Conservation (phyloP, 2,113 vertebrate genomes). For the Aramus guarauna region DNA sequence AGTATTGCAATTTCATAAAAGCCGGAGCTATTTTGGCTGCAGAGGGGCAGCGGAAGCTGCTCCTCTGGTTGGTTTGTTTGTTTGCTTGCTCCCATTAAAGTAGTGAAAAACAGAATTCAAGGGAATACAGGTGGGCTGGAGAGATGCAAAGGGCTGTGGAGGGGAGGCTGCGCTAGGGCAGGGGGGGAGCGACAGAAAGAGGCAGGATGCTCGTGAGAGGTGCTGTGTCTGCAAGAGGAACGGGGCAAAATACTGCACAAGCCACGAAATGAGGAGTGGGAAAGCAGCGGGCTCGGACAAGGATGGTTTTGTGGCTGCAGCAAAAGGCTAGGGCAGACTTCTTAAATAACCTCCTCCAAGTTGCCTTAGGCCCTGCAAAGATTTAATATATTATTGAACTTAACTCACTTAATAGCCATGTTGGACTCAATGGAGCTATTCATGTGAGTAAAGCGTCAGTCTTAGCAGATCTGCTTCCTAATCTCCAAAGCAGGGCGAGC, state of each 20-base stretch:
- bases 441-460: not conserved
- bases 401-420: slow-evolving; percentile 19
- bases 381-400: slow-evolving; percentile 32
- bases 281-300: not conserved
- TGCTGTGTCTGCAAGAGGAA: not conserved
- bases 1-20: not conserved
- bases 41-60: not conserved
- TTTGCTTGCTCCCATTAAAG: not conserved
- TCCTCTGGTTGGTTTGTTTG: not conserved
- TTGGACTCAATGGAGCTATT: slow-evolving; percentile 41
- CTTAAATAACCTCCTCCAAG: not conserved
- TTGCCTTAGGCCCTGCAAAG: slow-evolving; percentile 36
- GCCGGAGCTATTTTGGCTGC: not conserved
- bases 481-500: not conserved
- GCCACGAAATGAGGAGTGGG: not conserved
- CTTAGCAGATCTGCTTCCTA: slow-evolving; percentile 30
- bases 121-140: not conserved
- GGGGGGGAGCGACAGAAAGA: not conserved
- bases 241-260: not conserved
- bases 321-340: not conserved
- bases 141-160: not conserved
- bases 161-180: not conserved
- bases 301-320: not conserved
- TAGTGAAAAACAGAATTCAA: not conserved
- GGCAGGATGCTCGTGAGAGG: not conserved